Evolutionary conservation across 2,888 invertebrate species (phyloP).

Genomic region (Apamea crenata): DNA sequence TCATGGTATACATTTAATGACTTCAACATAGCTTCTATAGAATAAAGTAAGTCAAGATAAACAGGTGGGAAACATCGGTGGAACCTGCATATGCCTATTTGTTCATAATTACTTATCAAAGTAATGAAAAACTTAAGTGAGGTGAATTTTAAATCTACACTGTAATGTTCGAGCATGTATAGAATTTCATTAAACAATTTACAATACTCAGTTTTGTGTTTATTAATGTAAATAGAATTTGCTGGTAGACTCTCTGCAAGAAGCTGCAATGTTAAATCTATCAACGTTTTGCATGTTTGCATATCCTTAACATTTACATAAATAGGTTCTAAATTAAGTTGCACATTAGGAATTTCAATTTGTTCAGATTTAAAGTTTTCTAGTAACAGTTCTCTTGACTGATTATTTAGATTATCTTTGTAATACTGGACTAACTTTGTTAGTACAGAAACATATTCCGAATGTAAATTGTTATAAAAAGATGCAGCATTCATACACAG

Average conservation of each 20-base stretch:
- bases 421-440: conserved; percentile 84
- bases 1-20: conserved; percentile 77
- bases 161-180: conserved; percentile 80
- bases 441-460: conserved; percentile 87
- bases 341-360: conserved; percentile 79
- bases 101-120: conserved; percentile 78
- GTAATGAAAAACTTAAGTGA: conserved; percentile 81
- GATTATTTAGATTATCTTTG: conserved; percentile 70
- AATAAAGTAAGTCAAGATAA: conserved; percentile 73
- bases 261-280: conserved; percentile 81
- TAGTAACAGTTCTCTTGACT: conserved; percentile 72
- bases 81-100: conserved; percentile 75
- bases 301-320: conserved; percentile 81
- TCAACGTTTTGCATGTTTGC: conserved; percentile 79
- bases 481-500: conserved; percentile 87
- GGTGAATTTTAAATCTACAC: conserved; percentile 81
- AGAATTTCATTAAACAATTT: conserved; percentile 74
- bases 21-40: conserved; percentile 77
- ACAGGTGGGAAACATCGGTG: conserved; percentile 73
- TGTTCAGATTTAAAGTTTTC: conserved; percentile 86
- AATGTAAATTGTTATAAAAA: conserved; percentile 86
- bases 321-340: conserved; percentile 84
- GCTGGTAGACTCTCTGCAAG: conserved; percentile 81
- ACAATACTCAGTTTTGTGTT: conserved; percentile 69
- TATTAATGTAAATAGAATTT: conserved; percentile 77